Base-by-base conservation (phyloP, 2,797 vertebrate species). In the Borostomias antarcticus region DNA sequence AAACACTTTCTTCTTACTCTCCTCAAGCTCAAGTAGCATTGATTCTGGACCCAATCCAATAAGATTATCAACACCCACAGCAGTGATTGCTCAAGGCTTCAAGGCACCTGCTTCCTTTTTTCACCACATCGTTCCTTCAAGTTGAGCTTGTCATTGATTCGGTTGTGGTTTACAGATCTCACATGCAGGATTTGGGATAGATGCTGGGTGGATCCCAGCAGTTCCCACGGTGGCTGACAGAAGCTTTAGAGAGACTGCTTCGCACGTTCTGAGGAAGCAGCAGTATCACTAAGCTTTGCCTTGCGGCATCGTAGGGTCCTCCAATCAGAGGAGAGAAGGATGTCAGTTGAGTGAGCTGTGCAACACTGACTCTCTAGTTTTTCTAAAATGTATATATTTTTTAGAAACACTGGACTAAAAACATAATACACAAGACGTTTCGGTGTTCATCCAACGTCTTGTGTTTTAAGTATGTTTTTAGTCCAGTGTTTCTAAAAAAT, bases 91-190 rank as follows among this genome's bases (percentile, higher is more conserved):
- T 47, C 29, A 23, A 65, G 63, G 35, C 28, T 6, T 70, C 26
- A 32, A n/a, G 51, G 58, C 79, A 80, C 78, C 77, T 82, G 76
- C 61, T 70, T 51, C 23, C 51, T n/a, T 59, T 60, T 28, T 61
- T 60, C 25, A 8, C 21, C 9, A 17, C 13, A 35, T 10, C 10
- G 1, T 43, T 17, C 3, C 2, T 43, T 17, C 15, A 43, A 17
- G 33, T 17, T 4, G 5, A 17, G 58, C 73, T 3, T 15, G 68
- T 58, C 40, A 33, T 58, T 58, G 1, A 21, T 25, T 51, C 9
- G 35, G 35, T 28, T 15, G 7, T 30, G 10, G 63, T 54, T 0
- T 23, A 6, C 3, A 6, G n/a, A 8, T 51, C 23, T 23, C 7
- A 9, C 23, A 21, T 3, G 19, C 3, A 51, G 23, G 19, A 6